Evolutionary conservation across 1,140 invertebrate species (phyloP), one percentile per base, ranked within the genome.

Genomic region (Sminthurinus signatus): DNA sequence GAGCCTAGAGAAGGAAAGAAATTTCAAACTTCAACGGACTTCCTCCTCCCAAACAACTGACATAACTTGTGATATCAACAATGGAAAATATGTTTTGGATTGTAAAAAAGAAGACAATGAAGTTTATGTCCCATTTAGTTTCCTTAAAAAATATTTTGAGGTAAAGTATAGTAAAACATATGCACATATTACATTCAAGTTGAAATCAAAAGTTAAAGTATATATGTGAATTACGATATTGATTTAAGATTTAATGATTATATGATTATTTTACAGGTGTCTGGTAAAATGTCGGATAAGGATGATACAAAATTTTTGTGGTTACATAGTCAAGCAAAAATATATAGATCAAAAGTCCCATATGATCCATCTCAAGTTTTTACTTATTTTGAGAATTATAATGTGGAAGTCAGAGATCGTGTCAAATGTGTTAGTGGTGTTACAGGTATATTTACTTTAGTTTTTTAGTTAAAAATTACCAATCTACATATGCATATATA

Each of bases 331-430:
- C 93, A 93, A 75, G 89, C 91, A 12, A 93, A 92, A 78, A 84
- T 96, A 0, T 93, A 93, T 73, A 84, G 86, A 72, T 92, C 92
- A 0, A 71, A 89, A 88, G 73, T 84, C 85, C 21, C 89, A 71
- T 98, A 98, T 76, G 86, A 93, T 73, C 85, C 93, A 0, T 82
- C 82, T 17, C 91, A 92, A 15, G 86, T 91, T 0, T 98, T 94
- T 75, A 91, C 95, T 78, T 94, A 93, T 67, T 98, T 98, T 80
- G 92, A 95, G 74, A 93, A 95, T 76, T 98, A 97, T 76, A 96
- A 96, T 78, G 95, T 98, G 0, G 95, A 98, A 79, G 87, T 88
- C 0, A 81, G 96, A 42, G 93, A 97, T 72, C 79, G 95, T 51
- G 95, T 99, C 0, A 96, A 96, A 79, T 97, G 93, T 75, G 87